Evolutionary conservation across 2,888 invertebrate species (phyloP), one percentile per base, ranked within the genome.

Genomic region (Tipula confusa): DNA sequence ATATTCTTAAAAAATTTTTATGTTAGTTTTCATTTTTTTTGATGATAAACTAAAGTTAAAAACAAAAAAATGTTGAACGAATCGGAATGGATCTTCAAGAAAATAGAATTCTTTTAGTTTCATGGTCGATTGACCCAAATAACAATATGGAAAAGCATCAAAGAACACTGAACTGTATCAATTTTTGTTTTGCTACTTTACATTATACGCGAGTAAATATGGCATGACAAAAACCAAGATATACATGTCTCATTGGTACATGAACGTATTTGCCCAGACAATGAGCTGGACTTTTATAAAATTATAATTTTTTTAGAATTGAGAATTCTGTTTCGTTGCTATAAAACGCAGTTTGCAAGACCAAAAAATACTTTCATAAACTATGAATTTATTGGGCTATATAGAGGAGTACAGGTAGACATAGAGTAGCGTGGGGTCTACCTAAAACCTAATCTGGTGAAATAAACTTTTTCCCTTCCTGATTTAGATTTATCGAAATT

Each of bases 61-160:
- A 15, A 15, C 6, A 43, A 24, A 64, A 64, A 64, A 64, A 64
- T 43, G 18, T 43, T 43, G 7, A 64, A 64, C 24, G 64, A 64
- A 24, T 64, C 64, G 64, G 9, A 64, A 64, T 64, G 64, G 64
- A n/a, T n/a, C 24, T 64, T 18, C 24, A 64, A 64, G 64, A 64
- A 64, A 64, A 64, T 24, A 64, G 64, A 64, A 24, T 64, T 64
- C 24, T 64, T n/a, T n/a, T 64, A 64, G 18, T 64, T 64, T 64
- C 64, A 64, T 24, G 64, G 64, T 64, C 64, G 64, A 64, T 64
- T 64, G 64, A 64, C 64, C 64, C 24, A 64, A 64, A 64, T 64
- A 64, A 64, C 64, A 64, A 64, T 64, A 64, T 64, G 64, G 64
- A 64, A 64, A 64, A 64, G 18, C 64, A 64, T 64, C 64, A 64